These are phyloP conservation scores for Cephus nigrinus DNA, from an alignment of 2,888 invertebrate genomes.

Conservation along the genomic window DNA sequence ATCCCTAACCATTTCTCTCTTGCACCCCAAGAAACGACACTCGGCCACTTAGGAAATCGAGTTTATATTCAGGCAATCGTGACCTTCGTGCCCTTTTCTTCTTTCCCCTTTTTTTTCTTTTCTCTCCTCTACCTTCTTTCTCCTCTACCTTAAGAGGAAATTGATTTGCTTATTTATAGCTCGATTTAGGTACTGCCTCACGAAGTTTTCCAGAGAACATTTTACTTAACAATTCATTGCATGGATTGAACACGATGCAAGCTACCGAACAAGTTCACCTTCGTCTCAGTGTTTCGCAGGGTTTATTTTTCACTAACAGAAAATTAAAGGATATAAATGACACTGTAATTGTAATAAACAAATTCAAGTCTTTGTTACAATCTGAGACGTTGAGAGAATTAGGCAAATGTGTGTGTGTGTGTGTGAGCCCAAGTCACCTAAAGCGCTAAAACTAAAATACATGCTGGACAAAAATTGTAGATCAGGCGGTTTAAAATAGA, in stretches of 20 bases:
- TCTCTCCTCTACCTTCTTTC: neutral
- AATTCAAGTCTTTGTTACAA: neutral
- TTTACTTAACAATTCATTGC: neutral
- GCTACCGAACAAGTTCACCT: neutral
- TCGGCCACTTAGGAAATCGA: conserved; percentile 31
- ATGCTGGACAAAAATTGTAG: too few species aligned
- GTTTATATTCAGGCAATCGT: conserved; percentile 32
- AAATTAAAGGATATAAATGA: neutral
- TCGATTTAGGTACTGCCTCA: neutral
- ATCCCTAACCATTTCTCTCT: neutral
- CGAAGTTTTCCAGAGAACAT: neutral
- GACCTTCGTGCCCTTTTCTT: conserved; percentile 21
- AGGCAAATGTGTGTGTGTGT: neutral
- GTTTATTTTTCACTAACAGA: neutral
- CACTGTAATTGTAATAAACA: neutral
- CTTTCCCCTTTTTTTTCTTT: neutral
- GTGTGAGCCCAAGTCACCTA: too few species aligned
- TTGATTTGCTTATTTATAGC: neutral
- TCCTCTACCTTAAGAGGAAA: neutral
- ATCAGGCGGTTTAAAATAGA: too few species aligned
- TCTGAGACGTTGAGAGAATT: neutral
- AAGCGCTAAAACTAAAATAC: too few species aligned
- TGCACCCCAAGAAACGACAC: conserved; percentile 26
- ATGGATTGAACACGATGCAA: neutral
- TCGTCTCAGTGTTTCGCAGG: neutral